Conservation (phyloP, 2,113 vertebrate species). For the Pseudopipra pipra region DNA sequence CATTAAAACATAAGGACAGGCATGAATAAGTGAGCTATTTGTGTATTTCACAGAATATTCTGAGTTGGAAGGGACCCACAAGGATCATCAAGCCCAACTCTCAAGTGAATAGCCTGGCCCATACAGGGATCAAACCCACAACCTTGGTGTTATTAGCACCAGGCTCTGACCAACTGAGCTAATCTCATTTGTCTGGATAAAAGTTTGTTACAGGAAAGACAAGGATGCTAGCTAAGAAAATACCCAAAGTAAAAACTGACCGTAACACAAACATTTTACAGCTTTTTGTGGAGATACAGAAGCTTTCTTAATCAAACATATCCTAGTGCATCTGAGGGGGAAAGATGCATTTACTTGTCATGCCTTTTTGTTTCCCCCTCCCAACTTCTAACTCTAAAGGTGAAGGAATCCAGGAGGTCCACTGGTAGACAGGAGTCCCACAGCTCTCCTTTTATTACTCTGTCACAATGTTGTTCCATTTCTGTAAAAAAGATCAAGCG, state of each 20-base stretch:
- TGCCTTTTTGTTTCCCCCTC: fast-evolving
- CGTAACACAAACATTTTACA: not conserved
- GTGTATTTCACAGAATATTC: not conserved
- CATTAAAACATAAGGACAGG: not conserved
- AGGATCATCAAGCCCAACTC: not conserved
- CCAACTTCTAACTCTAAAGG: not conserved
- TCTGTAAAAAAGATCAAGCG: not conserved
- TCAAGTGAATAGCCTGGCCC: not conserved
- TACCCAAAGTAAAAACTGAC: not conserved
- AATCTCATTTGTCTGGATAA: not conserved
- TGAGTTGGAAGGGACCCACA: not conserved
- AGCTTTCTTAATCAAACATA: not conserved
- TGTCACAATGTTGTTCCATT: not conserved
- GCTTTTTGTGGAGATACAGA: not conserved
- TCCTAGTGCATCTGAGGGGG: not conserved
- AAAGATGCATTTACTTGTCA: not conserved
- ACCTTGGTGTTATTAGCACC: not conserved
- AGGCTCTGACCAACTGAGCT: not conserved
- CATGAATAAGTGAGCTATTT: not conserved
- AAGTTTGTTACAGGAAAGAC: not conserved
- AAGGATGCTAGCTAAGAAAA: not conserved
- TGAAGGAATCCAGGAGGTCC: not conserved
- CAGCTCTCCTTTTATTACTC: not conserved
- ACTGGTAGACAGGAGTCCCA: not conserved
- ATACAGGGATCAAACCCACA: not conserved